Percentiles rank a stretch among this genome's conserved stretches.
phyloP scores from a whole-genome alignment of 2,797 vertebrate genomes.

The Bradypodion ventrale region DNA sequence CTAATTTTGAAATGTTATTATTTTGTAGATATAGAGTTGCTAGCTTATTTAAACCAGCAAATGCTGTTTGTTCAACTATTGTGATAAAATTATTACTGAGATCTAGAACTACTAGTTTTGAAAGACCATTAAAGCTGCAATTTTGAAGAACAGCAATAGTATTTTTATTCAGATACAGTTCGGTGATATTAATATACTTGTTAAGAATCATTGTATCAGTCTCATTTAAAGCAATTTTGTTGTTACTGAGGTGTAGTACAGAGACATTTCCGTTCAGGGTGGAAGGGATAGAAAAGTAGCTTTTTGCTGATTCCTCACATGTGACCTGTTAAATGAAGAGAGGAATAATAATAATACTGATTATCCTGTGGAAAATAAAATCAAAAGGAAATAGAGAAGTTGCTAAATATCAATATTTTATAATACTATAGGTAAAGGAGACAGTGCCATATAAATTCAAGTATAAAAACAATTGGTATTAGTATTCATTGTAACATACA shows the following conservation, averaged over 20 bases:
- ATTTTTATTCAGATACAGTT: constrained; percentile 81
- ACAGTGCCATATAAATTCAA: neutral
- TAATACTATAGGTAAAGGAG: too few species aligned
- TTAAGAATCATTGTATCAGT: constrained; percentile 69
- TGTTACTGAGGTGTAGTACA: constrained; percentile 74
- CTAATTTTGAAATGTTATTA: constrained; percentile 78
- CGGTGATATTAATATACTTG: constrained; percentile 70
- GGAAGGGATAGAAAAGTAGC: constrained; percentile 72
- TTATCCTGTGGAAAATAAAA: neutral
- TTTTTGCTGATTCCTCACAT: constrained; percentile 59
- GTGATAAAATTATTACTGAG: constrained; percentile 80
- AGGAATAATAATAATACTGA: constrained; percentile 45
- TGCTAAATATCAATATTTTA: neutral
- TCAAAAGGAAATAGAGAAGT: neutral
- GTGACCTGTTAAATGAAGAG: constrained; percentile 67
- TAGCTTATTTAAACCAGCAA: constrained; percentile 75
- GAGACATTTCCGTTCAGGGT: constrained; percentile 59
- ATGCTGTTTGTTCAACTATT: constrained; percentile 74
- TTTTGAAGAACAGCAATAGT: constrained; percentile 68
- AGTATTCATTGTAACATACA: neutral
- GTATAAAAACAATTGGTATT: neutral
- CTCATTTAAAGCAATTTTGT: constrained; percentile 69
- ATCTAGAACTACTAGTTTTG: constrained; percentile 76
- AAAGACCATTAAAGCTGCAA: constrained; percentile 74
- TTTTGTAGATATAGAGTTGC: constrained; percentile 78